Conservation (phyloP, 1,140 invertebrate species). For the Tribolium madens region DNA sequence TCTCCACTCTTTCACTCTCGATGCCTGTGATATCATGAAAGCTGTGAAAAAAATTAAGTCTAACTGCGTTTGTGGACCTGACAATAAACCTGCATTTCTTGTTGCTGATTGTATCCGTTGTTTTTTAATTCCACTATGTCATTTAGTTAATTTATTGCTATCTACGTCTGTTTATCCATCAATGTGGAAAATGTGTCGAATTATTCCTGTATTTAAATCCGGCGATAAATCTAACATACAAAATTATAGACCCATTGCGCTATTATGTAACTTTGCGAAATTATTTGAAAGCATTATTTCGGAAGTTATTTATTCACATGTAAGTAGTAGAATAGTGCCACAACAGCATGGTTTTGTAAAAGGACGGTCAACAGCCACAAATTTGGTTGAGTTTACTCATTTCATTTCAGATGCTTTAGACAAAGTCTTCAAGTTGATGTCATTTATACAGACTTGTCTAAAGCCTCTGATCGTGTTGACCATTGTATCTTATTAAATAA, state of each 20-base stretch:
- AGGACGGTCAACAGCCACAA: slow-evolving; percentile 23
- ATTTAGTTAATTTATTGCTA: no score
- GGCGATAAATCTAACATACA: neutral
- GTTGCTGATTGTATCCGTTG: no score
- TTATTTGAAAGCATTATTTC: neutral
- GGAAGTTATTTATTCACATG: neutral
- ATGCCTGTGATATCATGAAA: no score
- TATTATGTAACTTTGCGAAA: neutral
- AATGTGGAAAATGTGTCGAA: no score
- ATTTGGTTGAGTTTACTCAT: slow-evolving; percentile 5
- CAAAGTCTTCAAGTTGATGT: slow-evolving; percentile 53
- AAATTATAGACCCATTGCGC: neutral
- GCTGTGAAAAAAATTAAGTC: no score
- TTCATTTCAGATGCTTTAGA: slow-evolving; percentile 41
- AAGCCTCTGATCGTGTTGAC: slow-evolving; percentile 55
- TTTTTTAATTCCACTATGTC: no score
- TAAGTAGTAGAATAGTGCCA: neutral
- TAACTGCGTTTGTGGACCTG: no score
- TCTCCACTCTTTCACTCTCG: no score
- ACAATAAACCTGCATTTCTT: no score
- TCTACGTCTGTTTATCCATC: no score
- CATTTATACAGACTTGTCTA: slow-evolving; percentile 52
- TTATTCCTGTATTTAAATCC: neutral
- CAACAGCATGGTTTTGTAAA: slow-evolving; percentile 33
- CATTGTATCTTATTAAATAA: slow-evolving; percentile 52